phyloP scores from a whole-genome alignment of 2,113 vertebrate genomes.

The Neoarius graeffei region DNA sequence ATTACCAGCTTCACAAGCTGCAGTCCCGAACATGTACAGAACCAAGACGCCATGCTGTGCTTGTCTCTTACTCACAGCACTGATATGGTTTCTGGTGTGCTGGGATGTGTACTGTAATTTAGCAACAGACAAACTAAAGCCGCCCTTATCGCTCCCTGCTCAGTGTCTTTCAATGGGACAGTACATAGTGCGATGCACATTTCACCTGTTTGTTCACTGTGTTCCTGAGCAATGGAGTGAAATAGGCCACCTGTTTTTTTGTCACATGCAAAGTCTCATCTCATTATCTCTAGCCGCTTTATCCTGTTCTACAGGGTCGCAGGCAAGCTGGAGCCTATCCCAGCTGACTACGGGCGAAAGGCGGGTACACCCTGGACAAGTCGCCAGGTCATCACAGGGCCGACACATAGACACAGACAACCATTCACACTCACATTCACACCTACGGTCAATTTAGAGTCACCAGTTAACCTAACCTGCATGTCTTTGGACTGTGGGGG shows the following conservation, averaged over 20 bases:
- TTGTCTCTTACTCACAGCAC: constrained; percentile 12
- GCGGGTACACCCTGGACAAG: too few species aligned
- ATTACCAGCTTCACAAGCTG: constrained; percentile 8
- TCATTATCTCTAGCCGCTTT: too few species aligned
- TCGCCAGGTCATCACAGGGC: too few species aligned
- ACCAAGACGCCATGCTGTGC: constrained; percentile 17
- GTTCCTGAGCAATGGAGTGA: background rate
- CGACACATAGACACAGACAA: too few species aligned
- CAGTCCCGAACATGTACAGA: constrained; percentile 9
- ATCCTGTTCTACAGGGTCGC: too few species aligned
- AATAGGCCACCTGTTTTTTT: constrained; percentile 19
- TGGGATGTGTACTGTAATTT: background rate
- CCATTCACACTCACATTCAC: too few species aligned
- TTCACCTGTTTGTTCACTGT: constrained; percentile 4
- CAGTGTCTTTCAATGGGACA: background rate
- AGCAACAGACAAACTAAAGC: background rate
- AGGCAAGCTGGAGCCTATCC: too few species aligned
- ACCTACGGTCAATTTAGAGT: too few species aligned
- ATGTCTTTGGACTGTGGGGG: too few species aligned
- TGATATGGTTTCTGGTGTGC: constrained; percentile 1
- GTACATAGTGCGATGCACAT: constrained; percentile 8
- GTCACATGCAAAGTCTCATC: constrained; percentile 11
- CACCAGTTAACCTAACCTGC: too few species aligned
- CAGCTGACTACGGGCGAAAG: too few species aligned
- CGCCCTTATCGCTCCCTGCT: background rate